Conservation (phyloP, 2,888 invertebrate genomes). For the Eurytoma adleriae region DNA sequence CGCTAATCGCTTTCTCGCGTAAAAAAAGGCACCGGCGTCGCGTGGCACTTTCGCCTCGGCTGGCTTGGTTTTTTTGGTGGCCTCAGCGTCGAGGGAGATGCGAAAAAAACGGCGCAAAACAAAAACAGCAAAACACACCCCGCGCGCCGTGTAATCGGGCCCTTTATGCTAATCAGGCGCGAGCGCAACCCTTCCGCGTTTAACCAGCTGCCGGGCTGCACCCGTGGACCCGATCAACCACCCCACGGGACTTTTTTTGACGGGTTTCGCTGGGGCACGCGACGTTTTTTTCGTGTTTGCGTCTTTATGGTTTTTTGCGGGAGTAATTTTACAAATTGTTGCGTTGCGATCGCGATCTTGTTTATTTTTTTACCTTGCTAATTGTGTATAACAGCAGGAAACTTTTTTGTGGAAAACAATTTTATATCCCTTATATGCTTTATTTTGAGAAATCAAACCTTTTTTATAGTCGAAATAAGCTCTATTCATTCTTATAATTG, state of each 20-base stretch:
- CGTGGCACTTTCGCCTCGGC: constrained; percentile 30
- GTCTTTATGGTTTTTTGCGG: neutral
- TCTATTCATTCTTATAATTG: no score
- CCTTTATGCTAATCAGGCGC: constrained; percentile 72
- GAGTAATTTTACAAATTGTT: neutral
- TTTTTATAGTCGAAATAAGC: no score
- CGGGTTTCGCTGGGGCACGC: neutral
- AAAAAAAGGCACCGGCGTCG: constrained; percentile 4
- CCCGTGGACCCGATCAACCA: constrained; percentile 3
- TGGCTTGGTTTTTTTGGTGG: no score
- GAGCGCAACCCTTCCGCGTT: constrained; percentile 70
- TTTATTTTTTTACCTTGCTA: neutral
- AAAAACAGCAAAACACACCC: constrained; percentile 54
- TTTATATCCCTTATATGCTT: no score
- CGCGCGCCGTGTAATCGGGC: constrained; percentile 70
- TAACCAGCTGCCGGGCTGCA: constrained; percentile 70
- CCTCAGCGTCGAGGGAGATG: neutral
- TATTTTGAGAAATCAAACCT: no score
- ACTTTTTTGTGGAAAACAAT: no score
- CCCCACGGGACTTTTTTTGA: neutral
- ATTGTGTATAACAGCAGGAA: no score
- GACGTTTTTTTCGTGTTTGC: constrained; percentile 12
- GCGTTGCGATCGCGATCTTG: neutral
- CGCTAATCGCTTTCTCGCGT: constrained; percentile 52
- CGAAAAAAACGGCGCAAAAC: constrained; percentile 16